phyloP scores from a whole-genome alignment of 2,797 vertebrate species.

The Gallinago solitaria region DNA sequence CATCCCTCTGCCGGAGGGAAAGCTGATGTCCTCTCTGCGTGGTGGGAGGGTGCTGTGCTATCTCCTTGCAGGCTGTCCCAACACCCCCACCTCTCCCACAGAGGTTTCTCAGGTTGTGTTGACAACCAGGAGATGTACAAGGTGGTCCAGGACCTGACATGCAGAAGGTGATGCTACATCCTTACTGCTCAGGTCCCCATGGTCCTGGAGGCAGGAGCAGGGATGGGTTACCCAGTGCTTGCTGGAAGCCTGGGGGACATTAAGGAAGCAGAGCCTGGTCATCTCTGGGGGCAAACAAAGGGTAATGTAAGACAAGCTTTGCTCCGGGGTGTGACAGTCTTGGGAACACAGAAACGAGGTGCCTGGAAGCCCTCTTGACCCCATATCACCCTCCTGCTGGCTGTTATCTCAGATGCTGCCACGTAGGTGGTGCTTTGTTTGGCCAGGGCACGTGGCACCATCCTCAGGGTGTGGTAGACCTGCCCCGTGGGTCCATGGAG shows the following conservation, averaged over 20 bases:
- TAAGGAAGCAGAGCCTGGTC: background rate
- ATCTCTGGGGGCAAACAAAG: background rate
- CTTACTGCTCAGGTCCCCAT: background rate
- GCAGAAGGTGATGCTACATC: background rate
- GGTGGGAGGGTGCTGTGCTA: fast-evolving
- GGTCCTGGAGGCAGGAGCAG: background rate
- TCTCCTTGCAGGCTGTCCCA: background rate
- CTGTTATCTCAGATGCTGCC: background rate
- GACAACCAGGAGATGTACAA: fast-evolving
- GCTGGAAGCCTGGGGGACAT: background rate
- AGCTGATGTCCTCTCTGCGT: background rate
- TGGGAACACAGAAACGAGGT: background rate
- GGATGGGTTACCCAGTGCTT: background rate
- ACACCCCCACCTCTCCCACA: fast-evolving
- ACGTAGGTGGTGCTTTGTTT: background rate
- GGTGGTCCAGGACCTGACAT: background rate
- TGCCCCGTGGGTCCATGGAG: fast-evolving
- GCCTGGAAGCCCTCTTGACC: background rate
- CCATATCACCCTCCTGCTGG: background rate
- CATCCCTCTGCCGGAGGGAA: background rate
- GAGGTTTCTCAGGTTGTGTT: background rate
- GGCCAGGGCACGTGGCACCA: background rate
- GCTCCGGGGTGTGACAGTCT: background rate
- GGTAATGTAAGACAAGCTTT: background rate
- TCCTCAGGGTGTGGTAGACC: fast-evolving